Base-by-base conservation (phyloP, 1,140 invertebrate species). In the Solenopsis invicta region DNA sequence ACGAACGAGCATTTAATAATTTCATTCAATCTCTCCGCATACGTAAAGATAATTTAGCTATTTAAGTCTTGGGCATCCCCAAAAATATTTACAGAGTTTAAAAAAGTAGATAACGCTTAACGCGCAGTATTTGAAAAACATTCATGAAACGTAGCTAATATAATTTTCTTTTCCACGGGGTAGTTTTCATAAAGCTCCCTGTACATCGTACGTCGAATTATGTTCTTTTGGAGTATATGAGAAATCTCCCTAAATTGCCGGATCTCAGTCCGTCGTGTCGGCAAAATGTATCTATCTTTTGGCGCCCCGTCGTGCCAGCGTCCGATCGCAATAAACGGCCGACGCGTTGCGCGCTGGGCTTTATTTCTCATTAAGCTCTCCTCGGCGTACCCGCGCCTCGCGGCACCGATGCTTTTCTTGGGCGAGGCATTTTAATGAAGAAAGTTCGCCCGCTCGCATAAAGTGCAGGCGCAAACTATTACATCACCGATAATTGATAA, bases 401-500 rank as follows among this genome's bases (percentile, higher is more conserved):
- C 16, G 48, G 66, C 78, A 59, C 64, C 37, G 16, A 74, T 59
- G 80, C 80, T 84, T 84, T 84, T 84, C 80, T 84, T 84, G 69
- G 41, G 24, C 37, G 54, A 84, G 54, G 80, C 80, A 75, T 84
- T 84, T 84, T 84, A 84, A 84, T 84, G 80, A 84, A 84, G 80
- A 75, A 84, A 84, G 69, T 84, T 84, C 24, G 69, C 67, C 24
- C 67, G 80, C 67, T 59, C 80, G 80, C 69, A 75, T 84, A 84
- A 84, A 84, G 80, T 75, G 80, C 80, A 84, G 45, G 69, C 69
- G 80, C 80, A 84, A 84, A 84, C 80, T 84, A 84, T 84, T 84
- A 84, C 54, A 84, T 84, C 80, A 84, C 80, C 80, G 80, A 84
- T 84, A 84, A 84, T 84, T 84, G 80, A 84, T 84, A 84, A 84